Percentiles rank a stretch among this genome's conserved stretches.
phyloP scores from a whole-genome alignment of 2,113 vertebrate species.

The Oncorhynchus keta region DNA sequence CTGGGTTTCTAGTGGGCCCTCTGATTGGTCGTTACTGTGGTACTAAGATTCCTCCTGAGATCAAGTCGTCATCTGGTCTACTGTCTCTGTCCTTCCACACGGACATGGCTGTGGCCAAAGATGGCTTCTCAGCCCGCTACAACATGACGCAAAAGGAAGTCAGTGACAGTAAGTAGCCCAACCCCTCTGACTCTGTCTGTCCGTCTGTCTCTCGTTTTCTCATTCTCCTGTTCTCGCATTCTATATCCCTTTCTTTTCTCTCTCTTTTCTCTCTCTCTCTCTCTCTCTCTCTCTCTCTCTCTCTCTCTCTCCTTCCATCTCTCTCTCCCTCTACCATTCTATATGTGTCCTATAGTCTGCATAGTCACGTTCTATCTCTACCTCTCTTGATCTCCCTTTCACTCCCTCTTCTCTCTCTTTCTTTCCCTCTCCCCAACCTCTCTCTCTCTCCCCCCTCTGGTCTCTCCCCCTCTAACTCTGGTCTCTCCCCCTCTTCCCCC shows the following conservation, averaged over 20 bases:
- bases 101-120: slow-evolving; percentile 97
- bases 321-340: neutral
- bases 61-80: slow-evolving; percentile 90
- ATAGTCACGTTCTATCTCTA: slow-evolving; percentile 12
- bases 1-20: slow-evolving; percentile 80
- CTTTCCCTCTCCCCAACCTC: neutral
- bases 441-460: neutral
- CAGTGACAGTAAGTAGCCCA: slow-evolving; percentile 84
- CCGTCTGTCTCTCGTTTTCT: slow-evolving; percentile 3
- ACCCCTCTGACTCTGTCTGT: slow-evolving; percentile 12
- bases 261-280: neutral
- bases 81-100: slow-evolving; percentile 97
- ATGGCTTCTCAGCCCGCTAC: slow-evolving; percentile 96
- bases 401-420: neutral
- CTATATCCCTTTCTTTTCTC: slow-evolving; percentile 11
- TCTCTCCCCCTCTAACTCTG: neutral
- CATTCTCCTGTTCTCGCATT: slow-evolving; percentile 14
- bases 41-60: slow-evolving; percentile 89
- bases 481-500: neutral
- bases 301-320: neutral
- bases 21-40: slow-evolving; percentile 98
- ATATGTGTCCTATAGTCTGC: slow-evolving; percentile 17
- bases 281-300: slow-evolving; percentile 5
- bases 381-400: neutral
- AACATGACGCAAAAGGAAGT: slow-evolving; percentile 89